Conservation (phyloP, 2,797 vertebrate genomes). For the Cyclura pinguis region DNA sequence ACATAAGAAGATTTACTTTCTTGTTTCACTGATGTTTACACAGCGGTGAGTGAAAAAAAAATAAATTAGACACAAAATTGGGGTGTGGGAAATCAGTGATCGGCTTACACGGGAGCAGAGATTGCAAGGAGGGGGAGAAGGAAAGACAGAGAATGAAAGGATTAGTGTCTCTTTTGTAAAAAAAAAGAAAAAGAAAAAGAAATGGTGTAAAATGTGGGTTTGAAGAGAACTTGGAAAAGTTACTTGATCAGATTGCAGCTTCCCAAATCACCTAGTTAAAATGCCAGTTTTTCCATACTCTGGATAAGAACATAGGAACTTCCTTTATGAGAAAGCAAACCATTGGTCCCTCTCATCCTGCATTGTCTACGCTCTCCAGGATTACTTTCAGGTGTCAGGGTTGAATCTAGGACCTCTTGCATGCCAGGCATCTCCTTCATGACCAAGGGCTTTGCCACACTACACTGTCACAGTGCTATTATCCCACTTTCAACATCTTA, state of each 20-base stretch:
- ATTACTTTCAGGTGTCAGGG: neutral
- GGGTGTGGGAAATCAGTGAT: conserved; percentile 58
- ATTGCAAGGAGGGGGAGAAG: neutral
- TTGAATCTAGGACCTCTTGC: no score
- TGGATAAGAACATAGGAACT: neutral
- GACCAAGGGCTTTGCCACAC: no score
- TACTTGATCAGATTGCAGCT: no score
- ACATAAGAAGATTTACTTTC: conserved; percentile 60
- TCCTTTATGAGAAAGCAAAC: neutral
- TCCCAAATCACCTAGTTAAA: no score
- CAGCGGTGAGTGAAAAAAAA: conserved; percentile 58
- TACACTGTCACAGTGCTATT: no score
- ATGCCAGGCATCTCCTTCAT: no score
- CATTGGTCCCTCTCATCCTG: neutral
- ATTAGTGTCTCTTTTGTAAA: neutral
- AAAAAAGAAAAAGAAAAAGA: no score
- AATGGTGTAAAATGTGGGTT: neutral
- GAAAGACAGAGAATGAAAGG: neutral
- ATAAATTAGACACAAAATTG: conserved; percentile 72
- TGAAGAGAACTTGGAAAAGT: neutral
- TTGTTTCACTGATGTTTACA: conserved; percentile 52
- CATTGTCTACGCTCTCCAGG: neutral
- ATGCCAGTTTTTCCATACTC: neutral
- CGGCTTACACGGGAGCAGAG: conserved; percentile 68
- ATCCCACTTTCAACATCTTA: no score